Base-by-base conservation (phyloP, 2,888 invertebrate species). In the Pyrrhia umbra region DNA sequence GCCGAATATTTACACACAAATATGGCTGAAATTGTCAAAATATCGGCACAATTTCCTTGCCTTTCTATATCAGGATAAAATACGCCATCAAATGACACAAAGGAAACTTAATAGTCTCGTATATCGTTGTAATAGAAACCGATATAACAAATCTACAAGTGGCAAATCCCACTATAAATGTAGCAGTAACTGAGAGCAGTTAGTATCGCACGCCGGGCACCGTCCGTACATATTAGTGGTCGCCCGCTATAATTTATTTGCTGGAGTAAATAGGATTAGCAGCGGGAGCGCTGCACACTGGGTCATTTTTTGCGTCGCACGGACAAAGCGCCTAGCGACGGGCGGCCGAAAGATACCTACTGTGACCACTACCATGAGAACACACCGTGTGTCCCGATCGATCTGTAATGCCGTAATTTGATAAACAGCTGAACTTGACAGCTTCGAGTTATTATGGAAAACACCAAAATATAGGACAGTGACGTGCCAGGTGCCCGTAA, bases 201-300 rank as follows among this genome's bases (percentile, higher is more conserved):
- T 85, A 85, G 72, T 67, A 58, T 77, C 74, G 83, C 64, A 20
- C 86, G 79, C 88, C 83, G 85, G 85, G 83, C 83, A 76, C 80
- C 81, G 85, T 79, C 85, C 84, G 84, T 83, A 81, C 80, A 82
- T 86, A 89, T 90, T 88, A 90, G 89, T 84, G 87, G 88, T 84
- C 84, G 80, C 79, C 59, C 74, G 82, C 83, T 82, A 88, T 92
- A 91, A 94, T 94, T 93, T 93, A 94, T 93, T 90, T 92, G 86
- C 82, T 79, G 68, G 81, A 84, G 90, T 88, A 93, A 93, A 94
- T 93, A 90, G 92, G 92, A 92, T 94, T 93, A 94, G 87, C 92
- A 83, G 87, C 91, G 87, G 90, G 91, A 77, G 87, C 84, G 67
- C 81, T 80, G 85, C 86, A 84, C 86, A 84, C 86, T 89, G 87